These are phyloP conservation scores for Hydrolagus affinis DNA, from an alignment of 2,113 vertebrate species.

Conservation along the genomic window DNA sequence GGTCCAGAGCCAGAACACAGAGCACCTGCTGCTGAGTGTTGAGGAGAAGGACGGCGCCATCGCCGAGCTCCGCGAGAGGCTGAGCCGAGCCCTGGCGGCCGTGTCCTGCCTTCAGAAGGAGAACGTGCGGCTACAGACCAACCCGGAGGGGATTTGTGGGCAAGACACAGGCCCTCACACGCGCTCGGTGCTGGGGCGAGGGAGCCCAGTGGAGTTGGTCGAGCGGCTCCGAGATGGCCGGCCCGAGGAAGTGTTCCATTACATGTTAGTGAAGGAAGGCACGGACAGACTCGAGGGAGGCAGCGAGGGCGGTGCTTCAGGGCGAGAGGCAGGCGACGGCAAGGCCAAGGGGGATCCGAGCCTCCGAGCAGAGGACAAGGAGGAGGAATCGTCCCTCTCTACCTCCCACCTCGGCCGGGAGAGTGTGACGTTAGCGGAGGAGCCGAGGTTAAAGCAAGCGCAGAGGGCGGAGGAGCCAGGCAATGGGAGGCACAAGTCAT, in stretches of 20 bases:
- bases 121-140: neutral
- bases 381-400: neutral
- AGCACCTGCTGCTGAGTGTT: constrained; percentile 54
- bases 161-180: no score
- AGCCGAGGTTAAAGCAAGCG: neutral
- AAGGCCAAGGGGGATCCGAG: neutral
- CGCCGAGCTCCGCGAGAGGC: constrained; percentile 46
- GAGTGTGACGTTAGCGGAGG: neutral
- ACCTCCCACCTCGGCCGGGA: no score
- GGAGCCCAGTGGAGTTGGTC: neutral
- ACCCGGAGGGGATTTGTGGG: neutral
- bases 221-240: neutral
- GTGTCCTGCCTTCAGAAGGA: constrained; percentile 40
- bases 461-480: neutral
- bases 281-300: neutral
- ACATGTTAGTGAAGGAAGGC: neutral
- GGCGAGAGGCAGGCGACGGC: neutral
- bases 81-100: constrained; percentile 43
- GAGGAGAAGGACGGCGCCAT: constrained; percentile 53
- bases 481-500: neutral
- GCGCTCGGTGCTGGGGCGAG: neutral
- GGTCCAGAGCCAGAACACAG: constrained; percentile 59
- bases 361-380: no score
- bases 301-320: neutral
- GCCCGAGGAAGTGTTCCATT: neutral